Percentiles rank a stretch among this genome's conserved stretches.
Conservation (phyloP, 2,888 invertebrate species). For the Chymomyza procnemis region DNA sequence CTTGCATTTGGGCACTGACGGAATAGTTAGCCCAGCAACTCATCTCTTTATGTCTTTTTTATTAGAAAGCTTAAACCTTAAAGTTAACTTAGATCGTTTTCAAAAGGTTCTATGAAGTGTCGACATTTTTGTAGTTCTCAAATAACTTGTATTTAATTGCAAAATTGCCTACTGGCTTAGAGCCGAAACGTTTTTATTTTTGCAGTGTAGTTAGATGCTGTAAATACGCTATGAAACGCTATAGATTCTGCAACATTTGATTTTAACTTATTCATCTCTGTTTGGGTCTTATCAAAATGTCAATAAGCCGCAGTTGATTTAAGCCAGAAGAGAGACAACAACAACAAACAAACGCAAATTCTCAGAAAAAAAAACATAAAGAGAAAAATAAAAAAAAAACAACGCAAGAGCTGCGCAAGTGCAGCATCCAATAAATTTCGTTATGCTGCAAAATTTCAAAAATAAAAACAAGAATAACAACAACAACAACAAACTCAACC, state of each 20-base stretch:
- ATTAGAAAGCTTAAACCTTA: no score
- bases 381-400: slow-evolving; percentile 16
- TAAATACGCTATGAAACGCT: background rate
- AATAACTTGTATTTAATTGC: no score
- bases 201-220: no score
- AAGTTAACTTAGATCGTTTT: no score
- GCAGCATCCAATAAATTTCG: slow-evolving; percentile 31
- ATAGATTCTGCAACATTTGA: background rate
- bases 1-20: no score
- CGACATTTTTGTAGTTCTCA: no score
- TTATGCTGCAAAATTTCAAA: background rate
- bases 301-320: slow-evolving; percentile 28
- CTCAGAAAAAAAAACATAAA: slow-evolving; percentile 9
- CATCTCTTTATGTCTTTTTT: no score
- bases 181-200: no score
- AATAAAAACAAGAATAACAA: slow-evolving; percentile 23
- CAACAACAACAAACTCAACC: slow-evolving; percentile 34
- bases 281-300: slow-evolving; percentile 34
- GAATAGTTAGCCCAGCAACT: no score
- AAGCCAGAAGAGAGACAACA: background rate
- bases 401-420: slow-evolving; percentile 54
- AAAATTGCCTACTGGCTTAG: no score
- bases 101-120: no score
- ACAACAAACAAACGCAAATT: slow-evolving; percentile 8
- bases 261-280: background rate